Evolutionary conservation across 2,797 vertebrate species (phyloP).

Genomic region (Hypotaenidia okinawae): DNA sequence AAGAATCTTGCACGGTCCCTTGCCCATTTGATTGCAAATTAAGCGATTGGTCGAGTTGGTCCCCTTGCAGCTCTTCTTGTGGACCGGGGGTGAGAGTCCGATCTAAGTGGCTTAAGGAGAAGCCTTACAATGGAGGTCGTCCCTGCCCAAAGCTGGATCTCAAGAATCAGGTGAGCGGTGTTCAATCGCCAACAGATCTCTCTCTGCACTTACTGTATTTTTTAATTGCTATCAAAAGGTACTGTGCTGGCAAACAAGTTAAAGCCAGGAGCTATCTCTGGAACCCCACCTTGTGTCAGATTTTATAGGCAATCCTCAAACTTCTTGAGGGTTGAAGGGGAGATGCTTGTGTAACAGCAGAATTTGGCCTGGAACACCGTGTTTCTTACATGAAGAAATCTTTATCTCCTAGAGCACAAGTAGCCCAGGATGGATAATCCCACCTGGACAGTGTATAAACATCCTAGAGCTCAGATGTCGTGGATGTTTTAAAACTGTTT

Average conservation of each 20-base stretch:
- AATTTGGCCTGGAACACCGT: not conserved
- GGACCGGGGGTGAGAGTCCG: conserved; percentile 89
- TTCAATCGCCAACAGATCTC: not conserved
- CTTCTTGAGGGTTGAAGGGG: not conserved
- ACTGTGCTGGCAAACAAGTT: not conserved
- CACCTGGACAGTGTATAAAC: not conserved
- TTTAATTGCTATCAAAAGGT: not conserved
- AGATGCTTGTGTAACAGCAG: not conserved
- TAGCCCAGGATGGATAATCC: not conserved
- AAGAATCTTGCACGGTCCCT: conserved; percentile 88
- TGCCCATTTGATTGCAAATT: conserved; percentile 97
- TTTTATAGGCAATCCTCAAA: not conserved
- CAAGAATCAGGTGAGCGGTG: conserved; percentile 93
- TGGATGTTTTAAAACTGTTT: not conserved
- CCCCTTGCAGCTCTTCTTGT: conserved; percentile 89
- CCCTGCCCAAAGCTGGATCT: conserved; percentile 95
- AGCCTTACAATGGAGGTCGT: conserved; percentile 94
- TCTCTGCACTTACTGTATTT: not conserved
- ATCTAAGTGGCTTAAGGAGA: conserved; percentile 96
- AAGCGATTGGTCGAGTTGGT: conserved; percentile 96
- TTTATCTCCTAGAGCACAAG: not conserved
- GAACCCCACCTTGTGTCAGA: not conserved
- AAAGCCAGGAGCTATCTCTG: not conserved
- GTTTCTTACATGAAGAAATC: not conserved
- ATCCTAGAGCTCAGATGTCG: not conserved